phyloP scores from a whole-genome alignment of 2,113 vertebrate genomes.

The Vanacampus margaritifer region DNA sequence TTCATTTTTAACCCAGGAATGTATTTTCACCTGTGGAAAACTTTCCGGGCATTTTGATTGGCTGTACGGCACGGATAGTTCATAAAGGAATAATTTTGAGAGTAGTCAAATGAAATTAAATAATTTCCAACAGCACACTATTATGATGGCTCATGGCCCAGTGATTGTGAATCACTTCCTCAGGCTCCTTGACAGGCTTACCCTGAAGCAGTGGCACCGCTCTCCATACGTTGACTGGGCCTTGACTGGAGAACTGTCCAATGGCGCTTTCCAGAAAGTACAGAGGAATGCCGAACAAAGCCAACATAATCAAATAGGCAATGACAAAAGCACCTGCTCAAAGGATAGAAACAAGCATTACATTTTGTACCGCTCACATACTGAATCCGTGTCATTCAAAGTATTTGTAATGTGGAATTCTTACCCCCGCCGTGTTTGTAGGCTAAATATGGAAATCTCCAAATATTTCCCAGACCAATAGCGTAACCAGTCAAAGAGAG shows the following conservation, averaged over 20 bases:
- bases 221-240: slow-evolving; percentile 82
- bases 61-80: not conserved
- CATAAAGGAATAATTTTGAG: not conserved
- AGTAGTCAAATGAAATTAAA: no score
- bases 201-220: slow-evolving; percentile 84
- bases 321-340: slow-evolving; percentile 85
- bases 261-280: slow-evolving; percentile 86
- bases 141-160: no score
- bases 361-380: not conserved
- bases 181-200: slow-evolving; percentile 39
- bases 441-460: slow-evolving; percentile 87
- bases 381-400: no score
- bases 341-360: not conserved
- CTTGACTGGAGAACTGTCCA: slow-evolving; percentile 86
- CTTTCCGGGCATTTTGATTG: no score
- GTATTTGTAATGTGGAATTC: not conserved
- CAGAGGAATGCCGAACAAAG: slow-evolving; percentile 80
- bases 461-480: slow-evolving; percentile 86
- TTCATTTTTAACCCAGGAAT: no score
- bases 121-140: no score
- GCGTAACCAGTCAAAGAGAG: slow-evolving; percentile 88
- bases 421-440: slow-evolving; percentile 87
- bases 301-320: slow-evolving; percentile 82
- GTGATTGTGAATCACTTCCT: no score
- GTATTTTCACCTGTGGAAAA: no score